Conservation (phyloP, 2,797 vertebrate species). For the Molothrus aeneus region DNA sequence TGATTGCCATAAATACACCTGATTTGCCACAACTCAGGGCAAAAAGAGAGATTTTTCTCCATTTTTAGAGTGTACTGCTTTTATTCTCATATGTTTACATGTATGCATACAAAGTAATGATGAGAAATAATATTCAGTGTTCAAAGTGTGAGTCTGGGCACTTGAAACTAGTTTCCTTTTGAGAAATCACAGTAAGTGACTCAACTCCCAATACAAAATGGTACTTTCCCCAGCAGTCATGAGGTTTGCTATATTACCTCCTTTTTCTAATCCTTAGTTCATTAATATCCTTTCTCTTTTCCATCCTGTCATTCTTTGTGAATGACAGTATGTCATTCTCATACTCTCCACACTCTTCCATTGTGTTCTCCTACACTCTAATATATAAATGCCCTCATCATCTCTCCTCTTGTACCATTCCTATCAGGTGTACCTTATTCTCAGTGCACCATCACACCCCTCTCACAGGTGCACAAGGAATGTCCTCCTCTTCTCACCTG, state of each 20-base stretch:
- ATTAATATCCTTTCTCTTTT: background rate
- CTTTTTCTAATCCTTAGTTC: background rate
- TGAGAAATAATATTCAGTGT: background rate
- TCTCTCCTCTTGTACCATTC: background rate
- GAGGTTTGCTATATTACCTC: background rate
- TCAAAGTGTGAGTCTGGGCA: background rate
- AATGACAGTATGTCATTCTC: background rate
- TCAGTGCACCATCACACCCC: background rate
- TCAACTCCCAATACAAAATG: background rate
- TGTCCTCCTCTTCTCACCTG: background rate
- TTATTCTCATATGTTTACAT: background rate
- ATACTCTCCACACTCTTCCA: background rate
- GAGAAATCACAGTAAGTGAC: background rate
- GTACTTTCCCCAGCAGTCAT: background rate
- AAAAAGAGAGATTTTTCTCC: background rate
- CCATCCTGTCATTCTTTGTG: background rate
- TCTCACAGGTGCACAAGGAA: background rate
- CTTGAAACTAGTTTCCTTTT: background rate
- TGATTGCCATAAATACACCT: background rate
- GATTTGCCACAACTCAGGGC: background rate
- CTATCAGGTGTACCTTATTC: background rate
- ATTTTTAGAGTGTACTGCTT: background rate
- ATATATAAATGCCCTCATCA: background rate
- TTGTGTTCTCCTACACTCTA: background rate
- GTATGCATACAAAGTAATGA: background rate